Conservation (phyloP, 2,888 invertebrate species). For the Odontocolon sp. region DNA sequence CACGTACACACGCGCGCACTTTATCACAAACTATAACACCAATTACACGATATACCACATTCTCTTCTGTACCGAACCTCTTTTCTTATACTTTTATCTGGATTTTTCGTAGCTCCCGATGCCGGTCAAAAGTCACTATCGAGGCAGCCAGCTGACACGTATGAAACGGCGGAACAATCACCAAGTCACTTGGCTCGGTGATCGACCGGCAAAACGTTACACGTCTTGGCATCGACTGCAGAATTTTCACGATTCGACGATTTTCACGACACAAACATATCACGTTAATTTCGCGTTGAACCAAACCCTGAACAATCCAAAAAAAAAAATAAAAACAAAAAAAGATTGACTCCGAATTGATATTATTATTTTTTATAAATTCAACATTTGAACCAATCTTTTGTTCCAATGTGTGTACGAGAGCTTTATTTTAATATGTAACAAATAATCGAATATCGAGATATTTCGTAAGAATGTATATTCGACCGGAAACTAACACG, state of each 20-base stretch:
- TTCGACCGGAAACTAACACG: neutral
- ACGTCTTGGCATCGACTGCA: neutral
- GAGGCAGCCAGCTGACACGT: conserved; percentile 19
- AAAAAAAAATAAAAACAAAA: neutral
- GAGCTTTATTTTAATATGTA: too few relatives aligned
- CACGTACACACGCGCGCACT: conserved; percentile 13
- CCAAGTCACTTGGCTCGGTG: neutral
- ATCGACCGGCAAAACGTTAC: conserved; percentile 3
- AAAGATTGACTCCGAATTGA: too few relatives aligned
- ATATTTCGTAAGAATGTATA: neutral
- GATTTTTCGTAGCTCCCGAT: neutral
- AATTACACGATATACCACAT: too few relatives aligned
- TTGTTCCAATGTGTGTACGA: too few relatives aligned
- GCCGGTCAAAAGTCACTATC: conserved; percentile 17
- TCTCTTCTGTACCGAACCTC: neutral
- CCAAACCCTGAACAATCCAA: neutral
- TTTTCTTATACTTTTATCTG: conserved; percentile 12
- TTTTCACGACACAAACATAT: conserved; percentile 16
- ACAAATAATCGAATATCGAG: too few relatives aligned
- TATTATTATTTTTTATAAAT: too few relatives aligned
- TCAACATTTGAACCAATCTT: too few relatives aligned
- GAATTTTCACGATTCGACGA: conserved; percentile 34
- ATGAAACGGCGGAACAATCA: conserved; percentile 1
- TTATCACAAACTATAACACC: conserved; percentile 24
- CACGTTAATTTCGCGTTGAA: neutral